Evolutionary conservation across 2,797 vertebrate species (phyloP), one percentile per base, ranked within the genome.

Genomic region (Hemitrygon akajei): DNA sequence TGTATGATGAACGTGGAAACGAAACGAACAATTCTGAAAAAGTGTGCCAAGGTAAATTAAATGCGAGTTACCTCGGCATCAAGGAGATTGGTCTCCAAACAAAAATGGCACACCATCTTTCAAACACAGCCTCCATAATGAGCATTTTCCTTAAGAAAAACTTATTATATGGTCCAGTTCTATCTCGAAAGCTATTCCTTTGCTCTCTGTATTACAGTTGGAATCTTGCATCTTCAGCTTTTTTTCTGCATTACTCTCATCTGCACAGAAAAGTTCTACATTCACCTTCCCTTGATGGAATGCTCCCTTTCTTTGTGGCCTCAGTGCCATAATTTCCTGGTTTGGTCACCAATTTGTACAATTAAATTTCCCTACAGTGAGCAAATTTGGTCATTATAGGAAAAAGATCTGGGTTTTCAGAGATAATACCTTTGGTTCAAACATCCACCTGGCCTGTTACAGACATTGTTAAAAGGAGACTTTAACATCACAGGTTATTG

Each of bases 341-440:
- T 97, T 97, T 97, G 95, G 96, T 97, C 95, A 86, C 82, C 22
- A 94, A 95, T 87, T 94, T 94, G 93, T 94, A 94, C 37, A 0
- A 94, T 94, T 95, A 94, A 95, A 95, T 95, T 95, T 96, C 69
- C 63, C 73, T 95, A 96, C 95, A 96, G 95, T 95, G 71, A 96
- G 96, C 96, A 95, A 94, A 94, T 98, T 98, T 98, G 97, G 98
- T 98, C 97, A 97, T 96, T 96, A 96, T 96, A 96, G 71, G 91
- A 56, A 56, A 97, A 96, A 95, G 96, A 95, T 96, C 95, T 96
- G 97, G 97, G 96, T 95, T 94, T 95, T 95, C 94, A 96, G 96
- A 95, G 95, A 97, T 95, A 97, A 96, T 95, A 96, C 97, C 97
- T 98, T 99, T 99, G 98, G 98, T 97, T 98, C 97, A 96, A 96